A percentile compares a stretch with the other conserved stretches of the same genome.
Conservation (phyloP, 2,888 invertebrate genomes). For the Caenorhabditis uteleia region DNA sequence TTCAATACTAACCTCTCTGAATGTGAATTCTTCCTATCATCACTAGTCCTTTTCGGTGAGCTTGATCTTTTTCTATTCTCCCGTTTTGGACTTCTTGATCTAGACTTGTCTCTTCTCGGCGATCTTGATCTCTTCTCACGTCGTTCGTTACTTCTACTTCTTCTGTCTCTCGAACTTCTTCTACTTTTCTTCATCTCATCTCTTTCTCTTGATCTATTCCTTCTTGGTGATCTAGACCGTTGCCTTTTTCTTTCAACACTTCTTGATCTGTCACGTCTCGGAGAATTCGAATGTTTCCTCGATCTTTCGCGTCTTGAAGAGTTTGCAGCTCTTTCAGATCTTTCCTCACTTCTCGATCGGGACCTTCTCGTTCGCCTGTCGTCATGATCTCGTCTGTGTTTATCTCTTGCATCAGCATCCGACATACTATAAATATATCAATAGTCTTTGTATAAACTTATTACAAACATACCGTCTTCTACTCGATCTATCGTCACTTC, state of each 20-base stretch:
- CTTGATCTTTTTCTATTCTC: not conserved
- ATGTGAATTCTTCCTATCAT: not conserved
- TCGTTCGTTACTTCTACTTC: not conserved
- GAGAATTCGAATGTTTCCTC: constrained; percentile 6
- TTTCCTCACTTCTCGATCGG: constrained; percentile 14
- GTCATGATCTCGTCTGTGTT: too few species aligned
- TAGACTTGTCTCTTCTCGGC: not conserved
- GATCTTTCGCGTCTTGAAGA: too few species aligned
- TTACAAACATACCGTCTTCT: constrained; percentile 14
- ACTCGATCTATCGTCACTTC: constrained; percentile 10
- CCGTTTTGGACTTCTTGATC: not conserved
- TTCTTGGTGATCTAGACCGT: constrained; percentile 2
- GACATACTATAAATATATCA: not conserved
- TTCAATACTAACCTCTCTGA: too few species aligned
- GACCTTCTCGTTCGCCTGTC: not conserved
- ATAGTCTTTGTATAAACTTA: not conserved
- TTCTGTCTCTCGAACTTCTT: too few species aligned
- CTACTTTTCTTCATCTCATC: not conserved
- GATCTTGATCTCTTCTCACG: not conserved
- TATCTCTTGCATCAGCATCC: too few species aligned
- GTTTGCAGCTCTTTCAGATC: too few species aligned
- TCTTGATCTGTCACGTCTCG: constrained; percentile 5
- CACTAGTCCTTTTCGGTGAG: not conserved
- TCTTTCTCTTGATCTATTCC: constrained; percentile 1
- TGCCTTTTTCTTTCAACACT: not conserved